phyloP scores from a whole-genome alignment of 2,797 vertebrate genomes.

The Syngnathus acus region DNA sequence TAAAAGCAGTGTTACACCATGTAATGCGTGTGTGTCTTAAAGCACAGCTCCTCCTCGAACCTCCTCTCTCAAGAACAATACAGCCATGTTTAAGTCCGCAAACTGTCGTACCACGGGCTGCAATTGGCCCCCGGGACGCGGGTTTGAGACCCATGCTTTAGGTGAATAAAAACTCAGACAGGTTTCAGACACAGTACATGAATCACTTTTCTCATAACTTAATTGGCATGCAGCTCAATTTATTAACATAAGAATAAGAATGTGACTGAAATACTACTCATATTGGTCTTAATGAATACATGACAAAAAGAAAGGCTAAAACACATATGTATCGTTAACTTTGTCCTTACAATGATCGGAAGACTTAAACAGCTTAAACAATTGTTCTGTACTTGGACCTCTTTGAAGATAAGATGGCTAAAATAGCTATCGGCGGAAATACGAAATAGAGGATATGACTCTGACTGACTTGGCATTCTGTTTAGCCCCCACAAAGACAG shows the following conservation, averaged over 20 bases:
- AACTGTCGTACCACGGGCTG: too few species aligned
- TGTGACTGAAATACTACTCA: background rate
- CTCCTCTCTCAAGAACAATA: background rate
- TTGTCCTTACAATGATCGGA: too few species aligned
- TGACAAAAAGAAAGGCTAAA: background rate
- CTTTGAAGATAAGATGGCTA: too few species aligned
- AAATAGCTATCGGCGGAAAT: too few species aligned
- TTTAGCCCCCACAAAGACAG: slow-evolving; percentile 8
- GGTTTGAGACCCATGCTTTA: background rate
- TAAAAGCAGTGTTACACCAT: background rate
- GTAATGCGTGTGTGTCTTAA: background rate
- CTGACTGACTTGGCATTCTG: background rate
- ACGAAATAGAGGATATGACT: too few species aligned
- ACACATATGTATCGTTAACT: background rate
- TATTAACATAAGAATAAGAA: background rate
- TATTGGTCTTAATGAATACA: background rate
- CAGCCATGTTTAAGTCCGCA: background rate
- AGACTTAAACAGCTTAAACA: too few species aligned
- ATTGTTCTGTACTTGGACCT: too few species aligned
- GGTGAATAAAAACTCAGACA: too few species aligned
- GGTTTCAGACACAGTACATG: too few species aligned
- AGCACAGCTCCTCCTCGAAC: background rate
- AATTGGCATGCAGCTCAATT: too few species aligned
- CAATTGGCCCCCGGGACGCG: too few species aligned
- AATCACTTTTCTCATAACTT: too few species aligned